phyloP scores from a whole-genome alignment of 2,797 vertebrate species.

The Danionella dracula region DNA sequence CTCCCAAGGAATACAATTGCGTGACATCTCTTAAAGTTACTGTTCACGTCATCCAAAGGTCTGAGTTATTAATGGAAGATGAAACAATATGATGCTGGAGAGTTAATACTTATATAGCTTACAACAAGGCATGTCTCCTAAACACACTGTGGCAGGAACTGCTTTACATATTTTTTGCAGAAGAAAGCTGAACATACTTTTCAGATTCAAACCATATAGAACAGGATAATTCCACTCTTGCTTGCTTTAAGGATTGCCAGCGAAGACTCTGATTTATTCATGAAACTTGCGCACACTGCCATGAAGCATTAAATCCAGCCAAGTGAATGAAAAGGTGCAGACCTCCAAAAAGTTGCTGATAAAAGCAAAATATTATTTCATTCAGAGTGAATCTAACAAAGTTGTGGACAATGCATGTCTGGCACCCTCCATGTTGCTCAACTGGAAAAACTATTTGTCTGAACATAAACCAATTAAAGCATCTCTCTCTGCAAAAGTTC shows the following conservation, averaged over 20 bases:
- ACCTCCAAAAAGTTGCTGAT: slow-evolving; percentile 49
- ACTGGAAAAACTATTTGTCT: slow-evolving; percentile 35
- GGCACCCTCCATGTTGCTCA: slow-evolving; percentile 27
- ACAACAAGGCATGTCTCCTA: slow-evolving; percentile 30
- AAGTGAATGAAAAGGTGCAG: slow-evolving; percentile 50
- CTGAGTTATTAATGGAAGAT: slow-evolving; percentile 48
- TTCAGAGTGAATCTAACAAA: slow-evolving; percentile 57
- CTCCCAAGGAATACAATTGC: slow-evolving; percentile 20
- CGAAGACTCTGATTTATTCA: slow-evolving; percentile 68
- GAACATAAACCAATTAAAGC: slow-evolving; percentile 37
- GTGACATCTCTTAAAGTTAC: slow-evolving; percentile 25
- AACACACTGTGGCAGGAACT: slow-evolving; percentile 26
- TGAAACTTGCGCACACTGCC: slow-evolving; percentile 56
- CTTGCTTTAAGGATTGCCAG: slow-evolving; percentile 58
- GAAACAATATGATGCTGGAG: slow-evolving; percentile 25
- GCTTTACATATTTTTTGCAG: slow-evolving; percentile 41
- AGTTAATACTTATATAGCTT: slow-evolving; percentile 54
- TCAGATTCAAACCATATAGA: slow-evolving; percentile 47
- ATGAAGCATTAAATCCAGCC: slow-evolving; percentile 59
- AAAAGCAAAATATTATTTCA: slow-evolving; percentile 58
- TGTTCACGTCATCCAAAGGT: slow-evolving; percentile 39
- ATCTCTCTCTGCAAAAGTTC: slow-evolving; percentile 7
- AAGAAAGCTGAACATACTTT: slow-evolving; percentile 46
- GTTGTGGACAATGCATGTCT: slow-evolving; percentile 32
- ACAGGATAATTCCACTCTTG: slow-evolving; percentile 62